Evolutionary conservation across 2,113 vertebrate species (phyloP).

Genomic region (Barnardius zonarius): DNA sequence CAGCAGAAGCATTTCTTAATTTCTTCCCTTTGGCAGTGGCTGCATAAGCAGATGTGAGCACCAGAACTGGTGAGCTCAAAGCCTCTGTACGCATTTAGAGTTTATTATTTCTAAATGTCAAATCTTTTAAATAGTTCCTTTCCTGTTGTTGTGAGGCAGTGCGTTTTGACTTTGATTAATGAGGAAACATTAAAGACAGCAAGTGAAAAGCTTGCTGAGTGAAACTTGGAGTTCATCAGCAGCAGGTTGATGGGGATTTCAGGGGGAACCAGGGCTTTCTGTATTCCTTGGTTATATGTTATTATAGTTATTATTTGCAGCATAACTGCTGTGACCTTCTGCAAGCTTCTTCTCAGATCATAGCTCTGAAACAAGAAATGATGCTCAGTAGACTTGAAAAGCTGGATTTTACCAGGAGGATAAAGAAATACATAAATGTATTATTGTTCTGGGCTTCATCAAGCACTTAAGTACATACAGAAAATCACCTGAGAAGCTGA

Average conservation of each 20-base stretch:
- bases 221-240: no score
- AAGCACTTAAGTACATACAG: background rate
- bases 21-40: background rate
- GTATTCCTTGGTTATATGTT: background rate
- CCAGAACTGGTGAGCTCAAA: background rate
- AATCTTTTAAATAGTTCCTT: background rate
- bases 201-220: background rate
- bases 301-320: background rate
- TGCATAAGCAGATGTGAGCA: background rate
- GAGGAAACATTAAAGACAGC: background rate
- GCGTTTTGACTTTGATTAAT: background rate
- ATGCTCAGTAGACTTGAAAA: background rate
- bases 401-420: background rate
- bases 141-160: background rate
- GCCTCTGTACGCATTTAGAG: background rate
- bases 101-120: background rate
- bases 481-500: background rate
- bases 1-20: background rate
- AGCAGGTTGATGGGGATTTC: background rate
- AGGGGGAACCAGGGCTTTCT: background rate
- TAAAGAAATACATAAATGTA: rapidly evolving
- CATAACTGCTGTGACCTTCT: background rate
- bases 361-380: background rate
- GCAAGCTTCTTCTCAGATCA: background rate
- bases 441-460: background rate